These are phyloP conservation scores for Xestobium rufovillosum DNA, from an alignment of 2,888 invertebrate genomes.

Conservation along the genomic window DNA sequence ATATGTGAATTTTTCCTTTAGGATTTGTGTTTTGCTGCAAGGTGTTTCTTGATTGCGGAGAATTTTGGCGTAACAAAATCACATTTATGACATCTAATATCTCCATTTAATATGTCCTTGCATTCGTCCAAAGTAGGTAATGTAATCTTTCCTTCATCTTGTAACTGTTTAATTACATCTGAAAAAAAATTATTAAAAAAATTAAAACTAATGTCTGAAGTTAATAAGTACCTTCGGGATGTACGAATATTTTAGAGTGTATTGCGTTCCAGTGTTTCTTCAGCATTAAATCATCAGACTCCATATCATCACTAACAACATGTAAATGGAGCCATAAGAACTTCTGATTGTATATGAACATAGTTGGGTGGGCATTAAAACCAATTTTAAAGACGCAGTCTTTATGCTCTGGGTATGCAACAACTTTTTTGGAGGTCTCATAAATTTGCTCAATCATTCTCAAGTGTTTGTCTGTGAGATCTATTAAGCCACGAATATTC, in stretches of 20 bases:
- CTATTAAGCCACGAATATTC: conserved; percentile 60
- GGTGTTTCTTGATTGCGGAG: conserved; percentile 1
- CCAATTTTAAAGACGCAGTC: conserved; percentile 52
- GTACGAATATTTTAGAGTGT: conserved; percentile 68
- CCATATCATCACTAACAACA: conserved; percentile 80
- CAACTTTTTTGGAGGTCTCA: conserved; percentile 51
- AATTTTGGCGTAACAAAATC: conserved; percentile 1
- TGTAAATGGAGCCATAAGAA: conserved; percentile 73
- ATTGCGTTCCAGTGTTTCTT: conserved; percentile 84
- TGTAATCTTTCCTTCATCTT: background rate
- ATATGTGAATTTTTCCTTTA: no score
- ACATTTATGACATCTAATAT: conserved; percentile 2
- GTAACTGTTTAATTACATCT: background rate
- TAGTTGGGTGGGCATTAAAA: conserved; percentile 72
- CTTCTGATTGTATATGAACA: conserved; percentile 40
- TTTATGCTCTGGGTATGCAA: conserved; percentile 42
- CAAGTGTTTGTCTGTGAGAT: conserved; percentile 53
- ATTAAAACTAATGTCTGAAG: background rate
- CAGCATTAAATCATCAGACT: conserved; percentile 69
- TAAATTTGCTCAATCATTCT: conserved; percentile 67
- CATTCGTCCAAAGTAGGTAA: background rate
- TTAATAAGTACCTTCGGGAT: conserved; percentile 55
- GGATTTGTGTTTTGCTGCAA: background rate
- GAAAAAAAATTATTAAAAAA: background rate
- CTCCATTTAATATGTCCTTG: background rate